Evolutionary conservation across 1,140 invertebrate species (phyloP).

Genomic region (Ips typographus): DNA sequence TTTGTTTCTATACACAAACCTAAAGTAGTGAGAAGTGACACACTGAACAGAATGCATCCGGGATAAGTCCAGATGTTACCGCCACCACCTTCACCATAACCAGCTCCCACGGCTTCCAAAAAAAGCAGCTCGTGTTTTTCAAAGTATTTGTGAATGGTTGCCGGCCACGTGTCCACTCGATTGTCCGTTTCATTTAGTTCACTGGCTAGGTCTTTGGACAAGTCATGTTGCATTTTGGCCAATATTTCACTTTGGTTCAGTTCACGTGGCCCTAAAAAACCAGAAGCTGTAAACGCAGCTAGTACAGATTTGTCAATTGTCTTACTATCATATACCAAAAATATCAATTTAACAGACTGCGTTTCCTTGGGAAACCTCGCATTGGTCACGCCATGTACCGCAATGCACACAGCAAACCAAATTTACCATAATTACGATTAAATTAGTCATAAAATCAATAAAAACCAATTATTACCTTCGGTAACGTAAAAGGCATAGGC

Average conservation of each 20-base stretch:
- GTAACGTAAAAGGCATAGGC: constrained; percentile 60
- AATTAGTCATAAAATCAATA: not conserved
- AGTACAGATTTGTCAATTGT: no score
- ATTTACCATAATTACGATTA: no score
- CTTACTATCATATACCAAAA: no score
- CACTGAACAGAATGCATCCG: constrained; percentile 62
- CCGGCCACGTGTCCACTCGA: constrained; percentile 54
- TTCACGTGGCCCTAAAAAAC: constrained; percentile 55
- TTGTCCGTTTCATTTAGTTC: constrained; percentile 56
- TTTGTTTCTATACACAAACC: constrained; percentile 49
- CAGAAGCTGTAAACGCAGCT: no score
- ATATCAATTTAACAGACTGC: no score
- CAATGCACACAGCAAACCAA: no score
- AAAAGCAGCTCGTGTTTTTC: constrained; percentile 57
- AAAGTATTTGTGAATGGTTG: constrained; percentile 57
- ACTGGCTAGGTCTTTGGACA: constrained; percentile 56
- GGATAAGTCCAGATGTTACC: constrained; percentile 64
- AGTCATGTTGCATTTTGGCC: constrained; percentile 55
- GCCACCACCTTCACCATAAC: constrained; percentile 57
- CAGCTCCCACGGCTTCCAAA: constrained; percentile 56
- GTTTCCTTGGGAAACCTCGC: no score
- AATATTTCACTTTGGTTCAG: constrained; percentile 55
- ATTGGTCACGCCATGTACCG: no score
- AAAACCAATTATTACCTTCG: constrained; percentile 52
- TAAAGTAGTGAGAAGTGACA: constrained; percentile 63